phyloP scores from a whole-genome alignment of 1,140 invertebrate species.

The Chrysomallon squamiferum region DNA sequence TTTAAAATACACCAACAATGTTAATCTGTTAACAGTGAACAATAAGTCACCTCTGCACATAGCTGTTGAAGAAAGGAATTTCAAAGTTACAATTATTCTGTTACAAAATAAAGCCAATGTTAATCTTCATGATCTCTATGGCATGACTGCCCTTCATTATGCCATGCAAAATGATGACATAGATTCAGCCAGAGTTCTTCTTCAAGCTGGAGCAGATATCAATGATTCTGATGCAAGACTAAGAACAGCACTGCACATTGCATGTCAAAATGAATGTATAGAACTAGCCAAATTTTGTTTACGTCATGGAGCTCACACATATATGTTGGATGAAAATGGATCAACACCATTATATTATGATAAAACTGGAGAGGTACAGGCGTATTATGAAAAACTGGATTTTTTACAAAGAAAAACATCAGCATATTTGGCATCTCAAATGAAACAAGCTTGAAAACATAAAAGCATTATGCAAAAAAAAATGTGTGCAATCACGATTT shows the following conservation, averaged over 20 bases:
- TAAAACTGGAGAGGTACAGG: slow-evolving; percentile 20
- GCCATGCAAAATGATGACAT: slow-evolving; percentile 27
- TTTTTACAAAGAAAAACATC: too few species aligned
- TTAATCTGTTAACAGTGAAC: slow-evolving; percentile 63
- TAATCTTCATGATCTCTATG: slow-evolving; percentile 47
- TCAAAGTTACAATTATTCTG: slow-evolving; percentile 31
- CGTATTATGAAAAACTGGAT: background rate
- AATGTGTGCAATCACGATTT: too few species aligned
- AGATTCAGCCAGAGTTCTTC: slow-evolving; percentile 31
- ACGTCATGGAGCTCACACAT: slow-evolving; percentile 28
- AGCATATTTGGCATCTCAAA: background rate
- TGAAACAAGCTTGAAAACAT: background rate
- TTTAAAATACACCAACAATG: slow-evolving; percentile 77
- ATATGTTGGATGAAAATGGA: slow-evolving; percentile 35
- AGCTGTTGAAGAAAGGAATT: slow-evolving; percentile 37
- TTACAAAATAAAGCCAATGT: slow-evolving; percentile 47
- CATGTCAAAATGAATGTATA: slow-evolving; percentile 25
- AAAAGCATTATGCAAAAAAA: too few species aligned
- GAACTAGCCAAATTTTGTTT: slow-evolving; percentile 31
- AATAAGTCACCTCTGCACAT: slow-evolving; percentile 51
- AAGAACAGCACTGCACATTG: slow-evolving; percentile 47
- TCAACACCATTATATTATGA: slow-evolving; percentile 40
- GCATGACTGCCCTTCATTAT: slow-evolving; percentile 48
- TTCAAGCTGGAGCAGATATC: slow-evolving; percentile 32
- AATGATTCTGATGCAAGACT: slow-evolving; percentile 45